phyloP scores from a whole-genome alignment of 2,113 vertebrate genomes.

The Myotis brandtii region DNA sequence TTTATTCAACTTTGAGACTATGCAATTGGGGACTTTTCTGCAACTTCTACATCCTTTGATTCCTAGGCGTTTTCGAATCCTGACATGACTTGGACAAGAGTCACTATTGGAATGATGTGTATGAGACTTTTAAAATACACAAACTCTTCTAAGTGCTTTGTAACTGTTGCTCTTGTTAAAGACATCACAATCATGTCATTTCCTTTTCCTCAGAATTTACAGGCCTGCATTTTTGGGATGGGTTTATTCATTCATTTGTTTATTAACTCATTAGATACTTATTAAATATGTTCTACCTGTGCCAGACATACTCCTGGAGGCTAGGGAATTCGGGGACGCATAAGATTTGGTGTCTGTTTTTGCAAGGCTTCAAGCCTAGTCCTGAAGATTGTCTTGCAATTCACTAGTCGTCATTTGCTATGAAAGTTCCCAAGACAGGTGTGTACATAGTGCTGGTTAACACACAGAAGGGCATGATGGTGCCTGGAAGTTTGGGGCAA shows the following conservation, averaged over 20 bases:
- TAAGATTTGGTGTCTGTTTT: neutral
- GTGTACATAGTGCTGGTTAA: neutral
- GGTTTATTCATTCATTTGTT: constrained; percentile 9
- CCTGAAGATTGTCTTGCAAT: neutral
- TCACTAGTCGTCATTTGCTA: neutral
- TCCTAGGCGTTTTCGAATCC: neutral
- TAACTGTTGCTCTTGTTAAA: neutral
- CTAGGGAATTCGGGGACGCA: neutral
- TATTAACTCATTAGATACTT: neutral
- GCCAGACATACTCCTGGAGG: neutral
- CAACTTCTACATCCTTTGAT: neutral
- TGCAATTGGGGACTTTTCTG: neutral
- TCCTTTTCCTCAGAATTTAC: constrained; percentile 6
- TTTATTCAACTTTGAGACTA: neutral
- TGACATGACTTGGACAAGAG: neutral
- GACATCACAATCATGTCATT: neutral
- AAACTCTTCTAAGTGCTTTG: neutral
- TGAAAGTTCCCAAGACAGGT: neutral
- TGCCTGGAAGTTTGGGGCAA: neutral
- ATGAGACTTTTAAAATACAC: neutral
- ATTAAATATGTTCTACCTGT: neutral
- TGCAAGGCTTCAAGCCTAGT: neutral
- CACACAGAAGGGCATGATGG: neutral
- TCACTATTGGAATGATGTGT: neutral
- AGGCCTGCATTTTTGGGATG: neutral